phyloP scores from a whole-genome alignment of 2,797 vertebrate species.

The Merluccius polli region DNA sequence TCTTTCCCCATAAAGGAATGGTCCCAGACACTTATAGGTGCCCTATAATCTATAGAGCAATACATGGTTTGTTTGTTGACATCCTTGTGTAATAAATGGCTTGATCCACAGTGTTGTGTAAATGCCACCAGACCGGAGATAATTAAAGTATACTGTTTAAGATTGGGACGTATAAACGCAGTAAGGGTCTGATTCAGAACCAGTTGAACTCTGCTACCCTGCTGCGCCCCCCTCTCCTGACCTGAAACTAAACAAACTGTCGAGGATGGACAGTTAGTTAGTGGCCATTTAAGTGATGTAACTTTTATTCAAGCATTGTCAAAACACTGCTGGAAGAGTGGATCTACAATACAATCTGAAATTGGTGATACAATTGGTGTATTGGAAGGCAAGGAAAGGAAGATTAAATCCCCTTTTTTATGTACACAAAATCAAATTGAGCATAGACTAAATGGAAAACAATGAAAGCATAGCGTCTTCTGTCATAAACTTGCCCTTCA shows the following conservation, averaged over 20 bases:
- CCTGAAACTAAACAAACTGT: neutral
- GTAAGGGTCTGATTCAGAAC: slow-evolving; percentile 1
- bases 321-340: neutral
- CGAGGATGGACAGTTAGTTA: neutral
- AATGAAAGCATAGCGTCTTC: neutral
- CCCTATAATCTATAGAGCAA: slow-evolving; percentile 31
- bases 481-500: neutral
- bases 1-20: slow-evolving; percentile 39
- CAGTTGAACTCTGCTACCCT: neutral
- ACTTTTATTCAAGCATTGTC: neutral
- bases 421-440: no score
- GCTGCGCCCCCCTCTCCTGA: neutral
- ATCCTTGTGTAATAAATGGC: slow-evolving; percentile 14
- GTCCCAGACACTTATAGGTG: slow-evolving; percentile 35
- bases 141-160: neutral
- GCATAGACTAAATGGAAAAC: neutral
- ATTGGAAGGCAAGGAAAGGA: neutral
- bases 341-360: neutral
- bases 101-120: slow-evolving; percentile 30
- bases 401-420: neutral
- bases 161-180: neutral
- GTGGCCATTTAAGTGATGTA: neutral
- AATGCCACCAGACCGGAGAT: slow-evolving; percentile 17
- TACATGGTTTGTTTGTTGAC: slow-evolving; percentile 17
- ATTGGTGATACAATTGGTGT: neutral